A percentile compares a stretch with the other conserved stretches of the same genome.
Conservation (phyloP, 1,140 invertebrate genomes). For the Bombus turneri region DNA sequence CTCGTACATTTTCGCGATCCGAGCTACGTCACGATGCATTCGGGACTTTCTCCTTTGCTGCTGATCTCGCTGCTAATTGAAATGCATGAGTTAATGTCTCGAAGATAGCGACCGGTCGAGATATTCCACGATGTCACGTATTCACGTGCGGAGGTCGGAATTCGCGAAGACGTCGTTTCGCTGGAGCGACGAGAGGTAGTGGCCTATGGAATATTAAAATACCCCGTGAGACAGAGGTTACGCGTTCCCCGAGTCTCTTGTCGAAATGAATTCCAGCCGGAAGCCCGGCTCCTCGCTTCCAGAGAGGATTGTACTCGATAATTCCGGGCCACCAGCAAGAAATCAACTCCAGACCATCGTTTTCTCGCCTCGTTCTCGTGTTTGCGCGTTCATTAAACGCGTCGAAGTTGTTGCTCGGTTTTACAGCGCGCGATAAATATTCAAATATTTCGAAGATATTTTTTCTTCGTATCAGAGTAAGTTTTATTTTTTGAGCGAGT, state of each 20-base stretch:
- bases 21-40: too few species aligned
- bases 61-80: background rate
- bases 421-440: background rate
- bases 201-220: conserved; percentile 48
- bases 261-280: conserved; percentile 37
- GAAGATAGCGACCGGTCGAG: background rate
- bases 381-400: background rate
- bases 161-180: conserved; percentile 58
- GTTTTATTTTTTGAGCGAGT: background rate
- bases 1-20: background rate
- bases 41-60: background rate
- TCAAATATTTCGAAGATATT: background rate
- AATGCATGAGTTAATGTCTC: background rate
- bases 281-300: background rate
- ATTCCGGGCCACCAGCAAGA: conserved; percentile 2
- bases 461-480: background rate
- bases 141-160: background rate
- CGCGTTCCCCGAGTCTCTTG: conserved; percentile 26
- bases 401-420: background rate
- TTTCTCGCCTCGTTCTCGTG: background rate
- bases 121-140: background rate
- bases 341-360: background rate
- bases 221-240: conserved; percentile 45
- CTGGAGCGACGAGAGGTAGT: conserved; percentile 30
- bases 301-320: conserved; percentile 2